phyloP scores from a whole-genome alignment of 1,140 invertebrate species.

The Cotesia vestalis region DNA sequence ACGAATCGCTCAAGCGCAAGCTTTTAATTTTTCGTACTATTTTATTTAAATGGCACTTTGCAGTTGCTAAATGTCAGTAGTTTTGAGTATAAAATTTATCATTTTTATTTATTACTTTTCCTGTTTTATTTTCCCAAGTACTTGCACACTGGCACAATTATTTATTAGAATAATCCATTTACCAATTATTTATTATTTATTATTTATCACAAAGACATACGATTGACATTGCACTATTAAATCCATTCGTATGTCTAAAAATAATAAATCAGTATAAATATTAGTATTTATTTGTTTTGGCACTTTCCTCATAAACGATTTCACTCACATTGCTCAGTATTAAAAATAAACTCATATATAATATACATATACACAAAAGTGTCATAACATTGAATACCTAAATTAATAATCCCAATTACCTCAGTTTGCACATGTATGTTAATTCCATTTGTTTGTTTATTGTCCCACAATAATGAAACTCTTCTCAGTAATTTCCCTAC shows the following conservation, averaged over 20 bases:
- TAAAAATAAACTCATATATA: background rate
- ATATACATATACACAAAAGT: too few relatives aligned
- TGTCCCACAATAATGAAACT: background rate
- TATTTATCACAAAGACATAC: too few relatives aligned
- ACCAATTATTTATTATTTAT: too few relatives aligned
- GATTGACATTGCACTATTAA: too few relatives aligned
- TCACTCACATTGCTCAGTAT: background rate
- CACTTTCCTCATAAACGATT: background rate
- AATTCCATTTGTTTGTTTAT: conserved; percentile 11
- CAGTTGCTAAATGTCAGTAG: conserved; percentile 8
- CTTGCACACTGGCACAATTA: too few relatives aligned
- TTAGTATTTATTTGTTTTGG: conserved; percentile 8
- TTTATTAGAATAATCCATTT: too few relatives aligned
- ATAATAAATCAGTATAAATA: background rate
- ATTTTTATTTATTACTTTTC: background rate
- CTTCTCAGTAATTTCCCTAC: too few relatives aligned
- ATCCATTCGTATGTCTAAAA: background rate
- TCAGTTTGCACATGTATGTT: background rate
- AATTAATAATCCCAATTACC: background rate
- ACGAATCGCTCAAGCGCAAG: conserved; percentile 5
- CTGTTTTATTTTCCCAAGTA: too few relatives aligned
- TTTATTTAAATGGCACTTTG: conserved; percentile 1
- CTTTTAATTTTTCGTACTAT: background rate
- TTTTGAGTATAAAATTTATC: background rate
- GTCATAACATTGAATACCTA: conserved; percentile 6